Percentiles rank a stretch among this genome's conserved stretches.
phyloP scores from a whole-genome alignment of 2,888 invertebrate species.

The Craniophora ligustri region DNA sequence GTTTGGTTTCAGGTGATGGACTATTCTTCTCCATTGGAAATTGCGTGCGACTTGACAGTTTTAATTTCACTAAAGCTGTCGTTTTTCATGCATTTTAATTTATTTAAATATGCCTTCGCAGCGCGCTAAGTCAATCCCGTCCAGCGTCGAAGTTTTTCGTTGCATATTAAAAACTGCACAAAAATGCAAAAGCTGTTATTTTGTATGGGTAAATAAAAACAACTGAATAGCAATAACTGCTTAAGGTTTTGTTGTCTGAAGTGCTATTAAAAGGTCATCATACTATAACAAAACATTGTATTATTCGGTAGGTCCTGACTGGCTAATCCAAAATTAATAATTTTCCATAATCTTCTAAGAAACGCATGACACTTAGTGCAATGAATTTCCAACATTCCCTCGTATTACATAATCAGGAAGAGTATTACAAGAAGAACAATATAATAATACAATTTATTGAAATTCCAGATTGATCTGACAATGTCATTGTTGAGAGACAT shows the following conservation, averaged over 20 bases:
- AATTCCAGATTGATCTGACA: conserved; percentile 17
- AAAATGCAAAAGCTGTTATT: background rate
- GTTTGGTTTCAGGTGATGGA: no score
- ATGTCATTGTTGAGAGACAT: conserved; percentile 31
- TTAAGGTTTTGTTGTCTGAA: background rate
- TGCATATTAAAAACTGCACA: conserved; percentile 7
- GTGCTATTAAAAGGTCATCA: no score
- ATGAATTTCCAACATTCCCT: background rate
- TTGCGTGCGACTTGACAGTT: background rate
- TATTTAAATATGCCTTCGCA: conserved; percentile 16
- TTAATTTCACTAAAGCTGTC: background rate
- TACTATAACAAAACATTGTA: no score
- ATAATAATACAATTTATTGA: conserved; percentile 18
- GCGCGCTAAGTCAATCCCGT: background rate
- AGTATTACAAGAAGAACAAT: background rate
- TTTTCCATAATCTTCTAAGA: no score
- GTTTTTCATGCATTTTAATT: conserved; percentile 12
- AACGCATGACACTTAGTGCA: no score
- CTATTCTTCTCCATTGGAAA: background rate
- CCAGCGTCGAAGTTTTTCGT: background rate
- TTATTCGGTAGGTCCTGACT: no score
- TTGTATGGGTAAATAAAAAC: background rate
- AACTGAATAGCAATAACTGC: background rate
- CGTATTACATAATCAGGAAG: background rate
- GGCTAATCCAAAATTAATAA: no score